Conservation (phyloP, 2,797 vertebrate genomes). For the Catostomus latipinnis region DNA sequence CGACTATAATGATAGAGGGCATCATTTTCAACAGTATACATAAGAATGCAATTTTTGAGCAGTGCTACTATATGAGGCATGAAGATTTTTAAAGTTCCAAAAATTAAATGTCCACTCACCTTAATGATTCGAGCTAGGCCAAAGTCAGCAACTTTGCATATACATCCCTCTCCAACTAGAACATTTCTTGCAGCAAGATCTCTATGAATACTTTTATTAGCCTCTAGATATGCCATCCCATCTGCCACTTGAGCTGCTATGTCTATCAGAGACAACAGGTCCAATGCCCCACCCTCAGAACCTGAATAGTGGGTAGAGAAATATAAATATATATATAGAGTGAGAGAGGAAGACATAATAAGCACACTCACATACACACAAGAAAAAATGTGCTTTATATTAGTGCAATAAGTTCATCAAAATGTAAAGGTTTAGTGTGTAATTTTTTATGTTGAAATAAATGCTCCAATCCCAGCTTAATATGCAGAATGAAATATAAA, state of each 20-base stretch:
- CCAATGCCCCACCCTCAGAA: conserved; percentile 66
- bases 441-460: too few relatives aligned
- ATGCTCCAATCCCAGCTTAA: too few relatives aligned
- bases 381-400: background rate
- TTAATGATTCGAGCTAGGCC: conserved; percentile 85
- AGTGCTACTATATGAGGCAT: too few relatives aligned
- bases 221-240: conserved; percentile 86
- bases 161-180: conserved; percentile 81
- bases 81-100: too few relatives aligned
- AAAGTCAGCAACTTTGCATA: conserved; percentile 89
- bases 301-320: conserved; percentile 64
- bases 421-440: background rate
- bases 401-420: background rate
- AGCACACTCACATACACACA: background rate
- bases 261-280: conserved; percentile 70
- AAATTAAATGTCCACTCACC: conserved; percentile 66
- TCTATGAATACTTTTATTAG: conserved; percentile 82
- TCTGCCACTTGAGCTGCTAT: conserved; percentile 82
- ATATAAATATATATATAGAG: background rate
- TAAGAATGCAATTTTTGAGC: too few relatives aligned
- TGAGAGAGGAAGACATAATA: background rate
- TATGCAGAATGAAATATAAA: too few relatives aligned
- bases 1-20: too few relatives aligned
- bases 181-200: conserved; percentile 87
- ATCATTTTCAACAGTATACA: too few relatives aligned